phyloP scores from a whole-genome alignment of 2,797 vertebrate species.

The Parambassis ranga region DNA sequence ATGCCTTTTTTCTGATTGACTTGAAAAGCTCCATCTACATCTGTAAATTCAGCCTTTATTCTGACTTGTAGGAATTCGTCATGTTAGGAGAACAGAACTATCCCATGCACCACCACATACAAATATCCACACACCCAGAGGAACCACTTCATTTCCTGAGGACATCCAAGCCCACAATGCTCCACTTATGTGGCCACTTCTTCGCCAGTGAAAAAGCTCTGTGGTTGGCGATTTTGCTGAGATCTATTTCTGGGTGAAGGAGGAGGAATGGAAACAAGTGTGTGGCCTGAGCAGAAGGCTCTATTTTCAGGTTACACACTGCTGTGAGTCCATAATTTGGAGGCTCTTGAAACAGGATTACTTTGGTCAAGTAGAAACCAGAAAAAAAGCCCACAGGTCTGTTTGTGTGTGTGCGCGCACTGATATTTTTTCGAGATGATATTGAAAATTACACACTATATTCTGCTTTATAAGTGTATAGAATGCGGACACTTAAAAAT shows the following conservation, averaged over 20 bases:
- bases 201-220: conserved; percentile 30
- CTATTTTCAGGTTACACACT: conserved; percentile 61
- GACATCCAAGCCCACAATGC: conserved; percentile 50
- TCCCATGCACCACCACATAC: conserved; percentile 51
- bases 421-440: conserved; percentile 18
- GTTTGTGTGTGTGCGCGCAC: conserved; percentile 36
- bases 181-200: conserved; percentile 53
- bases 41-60: too few relatives aligned
- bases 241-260: conserved; percentile 55
- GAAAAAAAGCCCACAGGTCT: conserved; percentile 45
- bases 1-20: neutral
- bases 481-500: conserved; percentile 10
- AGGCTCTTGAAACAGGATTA: conserved; percentile 37
- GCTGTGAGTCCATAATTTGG: conserved; percentile 56
- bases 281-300: conserved; percentile 44
- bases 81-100: too few relatives aligned
- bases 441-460: conserved; percentile 2
- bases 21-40: neutral
- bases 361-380: conserved; percentile 49
- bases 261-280: conserved; percentile 56
- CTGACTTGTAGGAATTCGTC: too few relatives aligned
- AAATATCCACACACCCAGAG: conserved; percentile 58
- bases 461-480: neutral
- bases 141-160: conserved; percentile 60
- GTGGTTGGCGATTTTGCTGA: conserved; percentile 41